These are phyloP conservation scores for Hexactinellida sp. DNA, from an alignment of 37 sponge, comb jelly and placozoan genomes.

Conservation along the genomic window DNA sequence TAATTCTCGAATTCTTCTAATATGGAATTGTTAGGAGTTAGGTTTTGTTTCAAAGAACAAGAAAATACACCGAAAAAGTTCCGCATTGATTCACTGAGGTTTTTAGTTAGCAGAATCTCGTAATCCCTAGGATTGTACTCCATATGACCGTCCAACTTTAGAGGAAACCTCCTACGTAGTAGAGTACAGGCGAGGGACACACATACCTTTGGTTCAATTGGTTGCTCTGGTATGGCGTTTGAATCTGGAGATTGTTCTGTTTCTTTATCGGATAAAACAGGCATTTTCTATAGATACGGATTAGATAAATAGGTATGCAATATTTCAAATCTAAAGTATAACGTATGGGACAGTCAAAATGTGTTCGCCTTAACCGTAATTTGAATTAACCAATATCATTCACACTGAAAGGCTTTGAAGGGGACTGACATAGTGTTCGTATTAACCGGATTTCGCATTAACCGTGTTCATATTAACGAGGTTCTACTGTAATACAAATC, in stretches of 20 bases:
- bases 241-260: background rate
- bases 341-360: no score
- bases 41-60: background rate
- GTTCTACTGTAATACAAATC: no score
- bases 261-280: background rate
- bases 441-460: no score
- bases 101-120: background rate
- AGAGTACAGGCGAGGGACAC: background rate
- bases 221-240: background rate
- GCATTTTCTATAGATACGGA: background rate
- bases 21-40: background rate
- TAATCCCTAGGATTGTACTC: constrained; percentile 12
- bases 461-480: no score
- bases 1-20: constrained; percentile 5
- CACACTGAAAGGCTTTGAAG: no score
- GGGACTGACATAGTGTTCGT: no score
- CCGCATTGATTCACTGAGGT: background rate
- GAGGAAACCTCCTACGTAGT: background rate
- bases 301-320: no score
- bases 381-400: no score
- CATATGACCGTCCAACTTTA: background rate
- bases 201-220: background rate
- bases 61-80: background rate
- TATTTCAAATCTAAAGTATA: no score
- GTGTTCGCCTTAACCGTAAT: no score